Evolutionary conservation across 2,797 vertebrate genomes (phyloP), one percentile per base, ranked within the genome.

Genomic region (Orientallactaga sibirica): DNA sequence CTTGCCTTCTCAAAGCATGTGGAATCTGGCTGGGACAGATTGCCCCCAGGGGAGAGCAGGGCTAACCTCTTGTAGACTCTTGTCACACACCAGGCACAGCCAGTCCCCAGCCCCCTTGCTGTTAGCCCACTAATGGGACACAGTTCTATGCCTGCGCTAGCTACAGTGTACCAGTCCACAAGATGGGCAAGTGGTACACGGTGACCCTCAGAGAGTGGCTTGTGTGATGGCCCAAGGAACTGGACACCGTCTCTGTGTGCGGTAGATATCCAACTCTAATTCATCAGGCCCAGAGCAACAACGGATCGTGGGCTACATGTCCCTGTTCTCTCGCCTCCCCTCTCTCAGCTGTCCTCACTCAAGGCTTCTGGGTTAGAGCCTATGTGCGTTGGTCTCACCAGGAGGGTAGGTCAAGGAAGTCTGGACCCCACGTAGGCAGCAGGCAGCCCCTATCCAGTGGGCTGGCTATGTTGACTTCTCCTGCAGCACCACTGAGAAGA

Each of bases 261-360:
- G 1, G 19, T 24, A n/a, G n/a, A 48, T 7, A 1, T 68, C 22
- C 2, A 16, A 3, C 7, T 12, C 29, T 58, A 1, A 29, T 1
- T 29, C 48, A 8, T 41, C 6, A 7, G 29, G 7, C 6, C 14
- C 58, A 8, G 29, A 62, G 3, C 29, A 3, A 5, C 29, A 3
- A 5, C 5, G 19, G 22, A 2, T 22, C 1, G 37, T 25, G 9
- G 73, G 3, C 76, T 52, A 3, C 27, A 11, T 0, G 7, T 3
- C 18, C 25, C 0, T 7, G 10, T 5, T 0, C 10, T 41, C 27
- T 41, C n/a, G 27, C 7, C n/a, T 12, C 4, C 29, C 10, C 15
- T 25, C 55, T 20, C 48, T 27, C 2, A 6, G 27, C 79, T 2
- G 5, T 62, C 37, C 43, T n/a, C 64, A 16, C 18, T 55, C 1